Percentiles rank a stretch among this genome's conserved stretches.
Evolutionary conservation across 2,888 invertebrate genomes (phyloP).

Genomic region (Stenodera caucasica): DNA sequence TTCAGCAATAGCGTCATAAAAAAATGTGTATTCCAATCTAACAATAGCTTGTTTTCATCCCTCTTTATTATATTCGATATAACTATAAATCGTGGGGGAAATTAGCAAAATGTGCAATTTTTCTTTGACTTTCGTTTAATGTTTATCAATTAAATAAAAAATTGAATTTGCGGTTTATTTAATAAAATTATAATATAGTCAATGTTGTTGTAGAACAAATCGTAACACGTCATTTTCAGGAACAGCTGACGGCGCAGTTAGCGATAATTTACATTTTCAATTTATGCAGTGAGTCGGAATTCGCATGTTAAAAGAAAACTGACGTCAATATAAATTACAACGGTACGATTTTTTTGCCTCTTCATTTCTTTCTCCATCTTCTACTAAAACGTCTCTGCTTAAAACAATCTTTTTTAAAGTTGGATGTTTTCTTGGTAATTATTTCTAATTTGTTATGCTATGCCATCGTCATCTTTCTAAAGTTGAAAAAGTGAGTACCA

Average conservation of each 20-base stretch:
- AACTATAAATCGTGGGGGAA: neutral
- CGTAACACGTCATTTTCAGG: constrained; percentile 37
- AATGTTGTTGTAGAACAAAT: neutral
- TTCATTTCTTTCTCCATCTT: no score
- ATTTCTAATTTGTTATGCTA: constrained; percentile 1
- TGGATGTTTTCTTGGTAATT: neutral
- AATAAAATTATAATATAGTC: constrained; percentile 24
- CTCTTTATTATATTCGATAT: neutral
- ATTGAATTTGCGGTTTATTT: neutral
- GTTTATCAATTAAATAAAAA: neutral
- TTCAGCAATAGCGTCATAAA: neutral
- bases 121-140: neutral
- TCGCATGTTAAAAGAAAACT: constrained; percentile 1
- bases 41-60: neutral
- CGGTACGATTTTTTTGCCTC: neutral
- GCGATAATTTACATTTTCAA: constrained; percentile 36
- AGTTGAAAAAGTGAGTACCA: neutral
- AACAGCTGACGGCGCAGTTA: constrained; percentile 39
- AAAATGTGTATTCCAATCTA: neutral
- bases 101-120: neutral
- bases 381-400: no score
- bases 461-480: neutral
- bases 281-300: constrained; percentile 28
- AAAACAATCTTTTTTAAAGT: neutral
- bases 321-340: constrained; percentile 4